These are phyloP conservation scores for Chrysotoxum bicinctum DNA, from an alignment of 2,888 invertebrate genomes.

Conservation along the genomic window DNA sequence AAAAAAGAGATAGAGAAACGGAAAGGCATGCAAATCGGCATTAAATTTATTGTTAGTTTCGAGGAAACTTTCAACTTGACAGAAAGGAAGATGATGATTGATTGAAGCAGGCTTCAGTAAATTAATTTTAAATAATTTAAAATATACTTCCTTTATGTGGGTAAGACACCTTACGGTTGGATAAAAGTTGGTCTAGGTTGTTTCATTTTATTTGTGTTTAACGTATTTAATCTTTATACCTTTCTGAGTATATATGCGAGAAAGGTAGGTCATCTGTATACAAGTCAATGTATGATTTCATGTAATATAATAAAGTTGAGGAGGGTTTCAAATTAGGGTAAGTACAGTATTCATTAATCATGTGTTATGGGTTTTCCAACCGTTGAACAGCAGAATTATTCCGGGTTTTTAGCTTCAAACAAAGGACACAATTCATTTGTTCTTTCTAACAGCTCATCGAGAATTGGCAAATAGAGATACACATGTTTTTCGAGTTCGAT, in stretches of 20 bases:
- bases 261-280: no score
- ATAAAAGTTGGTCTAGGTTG: neutral
- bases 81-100: slow-evolving; percentile 31
- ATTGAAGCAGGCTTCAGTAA: slow-evolving; percentile 16
- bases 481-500: no score
- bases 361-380: no score
- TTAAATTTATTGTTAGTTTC: slow-evolving; percentile 27
- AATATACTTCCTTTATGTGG: neutral
- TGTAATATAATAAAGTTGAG: no score
- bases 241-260: neutral
- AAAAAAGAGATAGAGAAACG: slow-evolving; percentile 11
- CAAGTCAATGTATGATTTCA: no score
- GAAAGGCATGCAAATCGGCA: slow-evolving; percentile 51
- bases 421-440: no score
- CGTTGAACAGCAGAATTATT: no score
- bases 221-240: neutral
- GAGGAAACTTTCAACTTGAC: slow-evolving; percentile 9
- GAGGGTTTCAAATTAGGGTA: no score
- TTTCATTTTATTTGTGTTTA: neutral
- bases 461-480: no score
- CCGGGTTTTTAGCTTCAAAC: no score
- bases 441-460: no score
- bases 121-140: neutral
- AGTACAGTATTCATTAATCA: no score
- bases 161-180: rapidly evolving